A percentile compares a stretch with the other conserved stretches of the same genome.
Conservation (phyloP, 2,113 vertebrate species). For the Patagioenas fasciata region DNA sequence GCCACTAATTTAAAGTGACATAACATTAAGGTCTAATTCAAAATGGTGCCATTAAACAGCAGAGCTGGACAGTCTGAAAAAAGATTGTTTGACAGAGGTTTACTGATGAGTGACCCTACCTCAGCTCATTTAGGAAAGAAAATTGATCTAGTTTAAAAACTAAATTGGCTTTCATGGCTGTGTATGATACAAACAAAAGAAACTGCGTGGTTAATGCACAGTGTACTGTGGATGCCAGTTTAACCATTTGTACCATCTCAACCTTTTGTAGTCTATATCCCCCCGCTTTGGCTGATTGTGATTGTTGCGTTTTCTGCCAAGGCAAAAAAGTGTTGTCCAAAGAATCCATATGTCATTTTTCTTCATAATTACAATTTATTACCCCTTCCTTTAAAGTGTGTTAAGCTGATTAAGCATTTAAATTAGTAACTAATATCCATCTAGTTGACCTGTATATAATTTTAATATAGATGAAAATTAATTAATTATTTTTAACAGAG, state of each 20-base stretch:
- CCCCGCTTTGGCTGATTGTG: not conserved
- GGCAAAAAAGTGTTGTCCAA: not conserved
- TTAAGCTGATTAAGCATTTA: constrained; percentile 10
- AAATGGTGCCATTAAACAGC: constrained; percentile 44
- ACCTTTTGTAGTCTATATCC: not conserved
- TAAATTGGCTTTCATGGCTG: constrained; percentile 34
- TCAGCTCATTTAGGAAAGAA: constrained; percentile 44
- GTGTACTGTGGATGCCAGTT: not conserved
- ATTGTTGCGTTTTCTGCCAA: not conserved
- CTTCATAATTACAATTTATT: not conserved
- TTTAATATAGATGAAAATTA: constrained; percentile 52
- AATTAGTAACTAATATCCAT: constrained; percentile 10
- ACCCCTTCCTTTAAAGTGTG: not conserved
- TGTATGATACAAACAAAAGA: constrained; percentile 3
- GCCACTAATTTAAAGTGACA: constrained; percentile 50
- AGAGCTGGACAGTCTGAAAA: constrained; percentile 21
- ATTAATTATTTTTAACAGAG: constrained; percentile 35
- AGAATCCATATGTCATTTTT: not conserved
- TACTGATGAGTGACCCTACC: constrained; percentile 49
- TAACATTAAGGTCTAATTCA: constrained; percentile 45
- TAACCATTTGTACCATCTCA: not conserved
- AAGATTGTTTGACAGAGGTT: constrained; percentile 7
- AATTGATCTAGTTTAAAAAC: constrained; percentile 42
- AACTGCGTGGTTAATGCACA: not conserved
- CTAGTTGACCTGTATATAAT: not conserved